These are phyloP conservation scores for Chironomus striatipennis DNA, from an alignment of 1,140 invertebrate species.

Conservation along the genomic window DNA sequence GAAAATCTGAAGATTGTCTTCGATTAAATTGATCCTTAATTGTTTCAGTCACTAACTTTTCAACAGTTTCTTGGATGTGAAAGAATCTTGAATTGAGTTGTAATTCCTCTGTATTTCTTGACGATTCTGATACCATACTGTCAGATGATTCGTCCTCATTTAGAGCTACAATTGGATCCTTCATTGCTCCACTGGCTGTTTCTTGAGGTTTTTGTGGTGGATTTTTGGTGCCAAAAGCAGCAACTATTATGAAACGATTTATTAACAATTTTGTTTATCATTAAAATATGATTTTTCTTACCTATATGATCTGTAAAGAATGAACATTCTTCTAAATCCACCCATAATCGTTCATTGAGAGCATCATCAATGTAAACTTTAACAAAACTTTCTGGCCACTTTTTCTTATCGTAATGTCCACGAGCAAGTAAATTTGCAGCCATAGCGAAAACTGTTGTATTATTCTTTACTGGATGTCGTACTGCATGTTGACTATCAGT, in stretches of 20 bases:
- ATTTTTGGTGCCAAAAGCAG: conserved; percentile 76
- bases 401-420: conserved; percentile 65
- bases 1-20: conserved; percentile 74
- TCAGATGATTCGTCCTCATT: conserved; percentile 6
- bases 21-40: conserved; percentile 80
- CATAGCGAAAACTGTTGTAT: conserved; percentile 71
- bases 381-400: conserved; percentile 69
- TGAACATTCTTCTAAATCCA: conserved; percentile 84
- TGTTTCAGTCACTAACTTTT: conserved; percentile 72
- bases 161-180: not conserved
- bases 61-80: conserved; percentile 56
- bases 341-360: conserved; percentile 83
- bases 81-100: conserved; percentile 16
- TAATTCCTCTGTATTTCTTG: not conserved
- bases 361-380: conserved; percentile 91
- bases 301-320: conserved; percentile 86
- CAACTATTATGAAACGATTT: conserved; percentile 39
- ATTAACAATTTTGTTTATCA: not conserved
- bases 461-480: conserved; percentile 41
- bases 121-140: conserved; percentile 12
- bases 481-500: conserved; percentile 64
- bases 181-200: not conserved
- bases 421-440: conserved; percentile 77
- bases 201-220: conserved; percentile 43
- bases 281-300: not conserved